Evolutionary conservation across 2,113 vertebrate species (phyloP).

Genomic region (Lucifuga dentata): DNA sequence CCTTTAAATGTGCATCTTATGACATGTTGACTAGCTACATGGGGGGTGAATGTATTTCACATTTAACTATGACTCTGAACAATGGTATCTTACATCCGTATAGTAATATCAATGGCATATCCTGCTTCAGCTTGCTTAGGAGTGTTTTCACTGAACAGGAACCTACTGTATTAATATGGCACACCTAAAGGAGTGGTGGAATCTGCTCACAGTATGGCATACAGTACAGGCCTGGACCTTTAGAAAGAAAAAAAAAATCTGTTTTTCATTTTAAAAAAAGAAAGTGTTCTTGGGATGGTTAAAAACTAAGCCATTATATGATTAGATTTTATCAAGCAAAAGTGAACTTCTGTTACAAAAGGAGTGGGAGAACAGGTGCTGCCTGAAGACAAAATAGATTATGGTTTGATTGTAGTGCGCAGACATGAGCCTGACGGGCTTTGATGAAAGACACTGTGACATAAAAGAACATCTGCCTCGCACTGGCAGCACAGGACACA

Average conservation of each 20-base stretch:
- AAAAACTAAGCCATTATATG: no score
- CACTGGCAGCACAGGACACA: neutral
- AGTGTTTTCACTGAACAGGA: slow-evolving; percentile 68
- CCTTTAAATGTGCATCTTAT: neutral
- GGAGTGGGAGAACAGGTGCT: neutral
- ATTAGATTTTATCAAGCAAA: slow-evolving; percentile 1
- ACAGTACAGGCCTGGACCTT: slow-evolving; percentile 9
- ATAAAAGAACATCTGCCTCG: slow-evolving; percentile 12
- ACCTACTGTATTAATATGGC: slow-evolving; percentile 61
- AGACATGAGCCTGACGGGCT: slow-evolving; percentile 5
- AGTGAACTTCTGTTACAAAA: slow-evolving; percentile 31
- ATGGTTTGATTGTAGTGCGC: slow-evolving; percentile 1
- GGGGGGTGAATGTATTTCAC: neutral
- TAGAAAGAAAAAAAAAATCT: no score
- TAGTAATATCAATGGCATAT: slow-evolving; percentile 33
- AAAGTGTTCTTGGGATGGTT: no score
- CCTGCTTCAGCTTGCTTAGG: slow-evolving; percentile 56
- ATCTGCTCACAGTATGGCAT: slow-evolving; percentile 25
- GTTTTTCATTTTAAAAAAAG: no score
- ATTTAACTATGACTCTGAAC: slow-evolving; percentile 1
- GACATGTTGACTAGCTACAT: neutral
- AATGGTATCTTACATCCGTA: slow-evolving; percentile 15
- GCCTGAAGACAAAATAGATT: slow-evolving; percentile 24
- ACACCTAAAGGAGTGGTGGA: slow-evolving; percentile 72
- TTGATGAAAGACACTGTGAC: slow-evolving; percentile 28